Evolutionary conservation across 1,140 invertebrate species (phyloP), one percentile per base, ranked within the genome.

Genomic region (Ganaspis sp.): DNA sequence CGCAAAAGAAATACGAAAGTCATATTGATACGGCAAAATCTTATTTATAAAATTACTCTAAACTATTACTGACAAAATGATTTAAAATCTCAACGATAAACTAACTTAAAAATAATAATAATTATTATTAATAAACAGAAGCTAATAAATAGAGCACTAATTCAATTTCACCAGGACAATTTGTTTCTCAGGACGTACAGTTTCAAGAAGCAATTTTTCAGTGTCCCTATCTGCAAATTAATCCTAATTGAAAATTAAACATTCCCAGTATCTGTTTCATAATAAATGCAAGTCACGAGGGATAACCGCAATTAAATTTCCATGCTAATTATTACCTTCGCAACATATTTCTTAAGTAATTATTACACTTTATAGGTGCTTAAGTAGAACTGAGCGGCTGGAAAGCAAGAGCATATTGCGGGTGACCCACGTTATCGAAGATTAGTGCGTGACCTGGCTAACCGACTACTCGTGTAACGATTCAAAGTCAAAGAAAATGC

Each of bases 121-220:
- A n/a, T n/a, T n/a, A n/a, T n/a, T n/a, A n/a, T n/a, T n/a, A n/a
- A n/a, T n/a, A n/a, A n/a, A n/a, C n/a, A n/a, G n/a, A n/a, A n/a
- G n/a, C n/a, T n/a, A n/a, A n/a, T n/a, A n/a, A n/a, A n/a, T n/a
- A n/a, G n/a, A n/a, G n/a, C n/a, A n/a, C 1, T 34, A 34, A 34
- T 34, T 34, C 6, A 34, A 34, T 34, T 34, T 34, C 6, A 3
- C 29, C 29, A 34, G 2, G 29, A 34, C 2, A 34, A 34, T 34
- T n/a, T n/a, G n/a, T n/a, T n/a, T n/a, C n/a, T 34, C 29, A 34
- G 6, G 29, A n/a, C n/a, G 2, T 34, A 34, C 2, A 34, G 29
- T 34, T 34, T 6, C 26, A 75, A 64, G 73, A n/a, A n/a, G 74
- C 79, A 76, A 82, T 82, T 82, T 72, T 73, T 38, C 78, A 49